Evolutionary conservation across 2,888 invertebrate species (phyloP).

Genomic region (Limnephilus auricula): DNA sequence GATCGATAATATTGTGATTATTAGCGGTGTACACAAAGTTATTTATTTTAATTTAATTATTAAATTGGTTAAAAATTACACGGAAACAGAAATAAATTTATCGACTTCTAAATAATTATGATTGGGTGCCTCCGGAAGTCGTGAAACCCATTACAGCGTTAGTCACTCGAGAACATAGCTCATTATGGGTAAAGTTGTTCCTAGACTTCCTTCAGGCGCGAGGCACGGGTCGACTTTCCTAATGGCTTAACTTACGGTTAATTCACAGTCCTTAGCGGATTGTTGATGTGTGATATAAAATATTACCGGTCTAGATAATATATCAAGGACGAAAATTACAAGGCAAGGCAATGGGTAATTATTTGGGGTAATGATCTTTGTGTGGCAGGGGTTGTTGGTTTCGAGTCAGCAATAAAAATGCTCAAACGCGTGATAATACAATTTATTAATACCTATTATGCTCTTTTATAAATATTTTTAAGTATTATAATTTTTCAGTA

Average conservation of each 20-base stretch:
- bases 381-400: no score
- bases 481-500: no score
- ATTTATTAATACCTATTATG: no score
- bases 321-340: background rate
- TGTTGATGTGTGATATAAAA: background rate
- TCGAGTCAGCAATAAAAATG: no score
- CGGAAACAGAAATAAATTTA: background rate
- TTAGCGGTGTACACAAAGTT: no score
- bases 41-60: no score
- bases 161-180: background rate
- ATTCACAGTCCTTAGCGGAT: background rate
- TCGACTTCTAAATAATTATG: background rate
- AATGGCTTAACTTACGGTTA: background rate
- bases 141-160: background rate
- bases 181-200: background rate
- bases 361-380: no score
- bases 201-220: background rate
- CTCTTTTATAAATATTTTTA: no score
- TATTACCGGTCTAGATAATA: background rate
- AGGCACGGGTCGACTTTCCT: background rate
- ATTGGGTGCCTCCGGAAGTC: background rate
- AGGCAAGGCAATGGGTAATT: background rate
- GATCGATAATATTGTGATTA: no score
- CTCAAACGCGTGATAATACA: no score
- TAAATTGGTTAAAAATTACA: background rate